Evolutionary conservation across 2,113 vertebrate genomes (phyloP), one percentile per base, ranked within the genome.

Genomic region (Chaetops frenatus): DNA sequence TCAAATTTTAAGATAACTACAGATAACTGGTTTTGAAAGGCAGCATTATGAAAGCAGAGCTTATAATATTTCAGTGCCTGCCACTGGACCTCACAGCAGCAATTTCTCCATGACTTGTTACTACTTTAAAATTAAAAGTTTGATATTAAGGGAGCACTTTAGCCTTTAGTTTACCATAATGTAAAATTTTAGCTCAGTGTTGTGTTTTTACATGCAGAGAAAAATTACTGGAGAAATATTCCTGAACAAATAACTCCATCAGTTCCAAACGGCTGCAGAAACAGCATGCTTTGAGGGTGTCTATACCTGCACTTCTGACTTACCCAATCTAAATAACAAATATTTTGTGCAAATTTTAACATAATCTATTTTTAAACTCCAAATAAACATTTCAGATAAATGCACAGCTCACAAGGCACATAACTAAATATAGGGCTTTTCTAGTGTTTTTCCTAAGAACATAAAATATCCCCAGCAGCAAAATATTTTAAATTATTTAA

Each of bases 11-110:
- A 90, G 73, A 77, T 61, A 87, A 45, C 69, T 54, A 22, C 17
- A 73, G 78, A 87, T 72, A 87, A 85, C 29, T 73, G 54, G 42
- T 86, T 95, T 71, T 86, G 85, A 95, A 96, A 90, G 71, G 80
- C 62, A 92, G 45, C 71, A 42, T 81, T 92, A 81, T 69, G 61
- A 88, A 90, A 88, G 7, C 12, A 53, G 69, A 88, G 70, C 56
- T 60, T 90, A 23, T 57, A 72, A 69, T 48, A 83, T 80, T 94
- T 84, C 86, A 64, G 17, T 89, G 69, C n/a, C 44, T 9, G 14
- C 35, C 5, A 0, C 1, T 47, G 35, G 74, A 40, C 36, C 36
- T 53, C 66, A 25, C 47, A 54, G 61, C 21, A 3, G 25, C 36
- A 8, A 42, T 65, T 60, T 40, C 36, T 27, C 48, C 29, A 9